phyloP scores from a whole-genome alignment of 2,797 vertebrate genomes.

The Lemur catta region DNA sequence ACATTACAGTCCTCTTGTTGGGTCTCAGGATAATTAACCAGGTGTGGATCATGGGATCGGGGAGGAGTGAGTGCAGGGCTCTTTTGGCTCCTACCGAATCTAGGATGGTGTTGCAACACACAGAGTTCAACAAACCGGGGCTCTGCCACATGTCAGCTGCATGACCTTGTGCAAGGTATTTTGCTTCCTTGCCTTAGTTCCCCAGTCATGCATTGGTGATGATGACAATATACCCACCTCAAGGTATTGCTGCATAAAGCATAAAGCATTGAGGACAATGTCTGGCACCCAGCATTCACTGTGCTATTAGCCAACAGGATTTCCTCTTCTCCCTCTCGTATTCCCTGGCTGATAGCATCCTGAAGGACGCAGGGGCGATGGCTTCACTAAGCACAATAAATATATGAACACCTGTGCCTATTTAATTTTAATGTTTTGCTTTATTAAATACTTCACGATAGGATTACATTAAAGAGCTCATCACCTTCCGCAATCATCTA shows the following conservation, averaged over 20 bases:
- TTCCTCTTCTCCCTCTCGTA: neutral
- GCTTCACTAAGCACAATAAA: neutral
- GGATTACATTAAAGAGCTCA: neutral
- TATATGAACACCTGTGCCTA: neutral
- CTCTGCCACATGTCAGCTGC: fast-evolving
- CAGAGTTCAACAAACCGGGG: neutral
- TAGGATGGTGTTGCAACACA: neutral
- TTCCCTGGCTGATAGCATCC: neutral
- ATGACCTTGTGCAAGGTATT: neutral
- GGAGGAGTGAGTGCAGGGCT: neutral
- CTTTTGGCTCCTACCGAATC: neutral
- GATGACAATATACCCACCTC: fast-evolving
- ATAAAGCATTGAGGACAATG: neutral
- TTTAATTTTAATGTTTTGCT: neutral
- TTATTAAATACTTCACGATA: neutral
- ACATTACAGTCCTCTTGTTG: neutral
- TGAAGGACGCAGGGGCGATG: neutral
- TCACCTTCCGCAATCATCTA: neutral
- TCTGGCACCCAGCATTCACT: neutral
- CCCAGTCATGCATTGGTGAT: no score
- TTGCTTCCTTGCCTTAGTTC: neutral
- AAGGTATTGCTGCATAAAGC: neutral
- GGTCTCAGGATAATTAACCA: neutral
- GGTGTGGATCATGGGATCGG: no score
- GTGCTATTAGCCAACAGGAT: neutral